phyloP scores from a whole-genome alignment of 2,888 invertebrate species.

The Lasioglossum zephyrum region DNA sequence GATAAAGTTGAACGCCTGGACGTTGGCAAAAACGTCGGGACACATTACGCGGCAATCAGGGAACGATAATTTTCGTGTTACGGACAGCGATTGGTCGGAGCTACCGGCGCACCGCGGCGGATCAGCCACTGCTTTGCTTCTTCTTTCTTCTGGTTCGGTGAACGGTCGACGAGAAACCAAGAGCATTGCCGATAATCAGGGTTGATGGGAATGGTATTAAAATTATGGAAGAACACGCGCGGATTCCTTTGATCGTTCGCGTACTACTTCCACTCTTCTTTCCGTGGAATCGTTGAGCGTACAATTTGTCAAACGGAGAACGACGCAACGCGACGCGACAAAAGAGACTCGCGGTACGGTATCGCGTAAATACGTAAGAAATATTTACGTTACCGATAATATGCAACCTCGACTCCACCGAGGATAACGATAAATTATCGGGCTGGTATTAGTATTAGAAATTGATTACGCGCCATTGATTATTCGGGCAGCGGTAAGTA shows the following conservation, averaged over 20 bases:
- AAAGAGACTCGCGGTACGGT: background rate
- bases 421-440: conserved; percentile 65
- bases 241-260: conserved; percentile 69
- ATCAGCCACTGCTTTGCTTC: conserved; percentile 1
- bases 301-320: background rate
- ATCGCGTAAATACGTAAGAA: conserved; percentile 22
- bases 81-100: conserved; percentile 63
- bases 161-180: conserved; percentile 17
- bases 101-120: conserved; percentile 12
- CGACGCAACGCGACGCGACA: background rate
- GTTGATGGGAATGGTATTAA: conserved; percentile 62
- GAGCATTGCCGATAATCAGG: conserved; percentile 47
- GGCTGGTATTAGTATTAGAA: conserved; percentile 45
- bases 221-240: conserved; percentile 59
- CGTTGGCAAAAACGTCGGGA: conserved; percentile 59
- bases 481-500: conserved; percentile 61
- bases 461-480: conserved; percentile 69
- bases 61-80: conserved; percentile 73
- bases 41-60: conserved; percentile 71
- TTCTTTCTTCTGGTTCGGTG: conserved; percentile 28
- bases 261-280: conserved; percentile 7
- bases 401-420: conserved; percentile 40
- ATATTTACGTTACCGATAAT: conserved; percentile 44
- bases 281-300: no score
- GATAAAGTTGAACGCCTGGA: conserved; percentile 61